A percentile compares a stretch with the other conserved stretches of the same genome.
These are phyloP conservation scores for Melanophora roralis DNA, from an alignment of 2,888 invertebrate genomes.

Conservation along the genomic window DNA sequence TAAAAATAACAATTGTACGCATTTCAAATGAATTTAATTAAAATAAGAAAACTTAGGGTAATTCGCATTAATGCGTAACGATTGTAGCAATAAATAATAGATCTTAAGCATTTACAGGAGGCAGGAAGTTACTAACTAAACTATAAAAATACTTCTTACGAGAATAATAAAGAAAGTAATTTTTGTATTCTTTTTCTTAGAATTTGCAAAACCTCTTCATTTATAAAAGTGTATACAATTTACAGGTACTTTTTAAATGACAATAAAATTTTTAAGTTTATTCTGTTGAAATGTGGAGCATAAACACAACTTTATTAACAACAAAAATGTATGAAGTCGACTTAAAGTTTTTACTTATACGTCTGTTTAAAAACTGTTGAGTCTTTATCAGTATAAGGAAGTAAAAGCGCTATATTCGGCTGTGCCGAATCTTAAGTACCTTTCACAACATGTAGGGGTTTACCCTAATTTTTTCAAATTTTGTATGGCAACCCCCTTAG, in stretches of 20 bases:
- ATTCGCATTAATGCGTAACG: neutral
- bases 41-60: conserved; percentile 29
- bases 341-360: conserved; percentile 8
- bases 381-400: conserved; percentile 41
- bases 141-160: conserved; percentile 16
- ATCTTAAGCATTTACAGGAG: conserved; percentile 38
- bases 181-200: neutral
- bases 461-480: too few relatives aligned
- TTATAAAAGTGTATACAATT: neutral
- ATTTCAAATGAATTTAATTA: conserved; percentile 52
- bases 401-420: too few relatives aligned
- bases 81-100: conserved; percentile 48
- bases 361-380: conserved; percentile 30
- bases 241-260: neutral
- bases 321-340: conserved; percentile 6
- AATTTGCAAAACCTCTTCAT: neutral
- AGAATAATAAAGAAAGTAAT: conserved; percentile 28
- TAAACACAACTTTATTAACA: conserved; percentile 41
- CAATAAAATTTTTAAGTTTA: conserved; percentile 27
- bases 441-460: too few relatives aligned
- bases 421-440: too few relatives aligned
- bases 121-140: conserved; percentile 43
- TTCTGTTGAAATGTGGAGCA: conserved; percentile 5
- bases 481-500: too few relatives aligned
- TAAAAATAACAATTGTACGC: conserved; percentile 40